Evolutionary conservation across 2,797 vertebrate species (phyloP), one percentile per base, ranked within the genome.

Genomic region (Spheniscus humboldti): DNA sequence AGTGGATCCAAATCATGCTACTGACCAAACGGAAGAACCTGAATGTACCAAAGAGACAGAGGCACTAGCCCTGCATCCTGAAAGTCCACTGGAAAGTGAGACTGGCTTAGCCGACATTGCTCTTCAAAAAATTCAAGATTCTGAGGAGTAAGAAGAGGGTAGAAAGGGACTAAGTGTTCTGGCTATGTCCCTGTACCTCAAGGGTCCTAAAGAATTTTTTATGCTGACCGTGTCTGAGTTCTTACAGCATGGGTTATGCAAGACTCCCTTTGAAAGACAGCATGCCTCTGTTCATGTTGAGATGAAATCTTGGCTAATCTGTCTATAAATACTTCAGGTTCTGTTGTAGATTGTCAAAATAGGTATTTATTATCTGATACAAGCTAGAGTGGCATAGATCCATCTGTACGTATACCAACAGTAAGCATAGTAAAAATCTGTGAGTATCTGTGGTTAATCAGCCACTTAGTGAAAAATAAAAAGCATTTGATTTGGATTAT

Each of bases 141-240:
- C 97, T 16, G 97, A 98, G 55, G 97, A 98, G 43, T 98, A 84
- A 93, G 56, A 74, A 55, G 63, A 75, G 50, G 25, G 12, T 67
- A 31, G 62, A 43, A 92, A 75, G 63, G 67, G 62, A 74, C 39
- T 25, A 14, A 69, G n/a, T 18, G 69, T 55, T 72, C 53, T 77
- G 37, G 27, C 64, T 52, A 41, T 7, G 7, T 64, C 31, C 68
- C 59, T 68, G 69, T 56, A 68, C 71, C 57, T 52, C 41, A 56
- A 9, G 15, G 18, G 48, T 91, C 48, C 25, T 45, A 19, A 86
- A 52, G 59, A 66, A 50, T 45, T 75, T 82, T 76, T 75, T 63
- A 63, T 19, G 43, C 62, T 90, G 81, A 64, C 85, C 66, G 20
- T 68, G 37, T 77, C 48, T 19, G 53, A 83, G 57, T 94, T 91